Base-by-base conservation (phyloP, 2,797 vertebrate genomes). In the Enteromius paludinosus region DNA sequence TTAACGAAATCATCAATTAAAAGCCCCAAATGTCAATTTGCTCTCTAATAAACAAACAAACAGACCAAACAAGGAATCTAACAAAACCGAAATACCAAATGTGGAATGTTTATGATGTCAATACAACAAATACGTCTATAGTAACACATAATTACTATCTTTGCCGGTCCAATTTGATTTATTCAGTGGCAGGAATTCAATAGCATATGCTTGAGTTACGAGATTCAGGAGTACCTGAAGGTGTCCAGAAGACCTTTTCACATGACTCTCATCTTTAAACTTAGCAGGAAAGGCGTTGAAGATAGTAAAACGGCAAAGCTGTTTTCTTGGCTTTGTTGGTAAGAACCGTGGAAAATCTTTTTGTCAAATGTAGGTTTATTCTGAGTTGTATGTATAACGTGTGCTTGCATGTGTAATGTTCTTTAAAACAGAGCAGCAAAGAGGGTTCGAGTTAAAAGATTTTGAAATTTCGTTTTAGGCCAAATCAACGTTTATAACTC, bases 261-360 rank as follows among this genome's bases (percentile, higher is more conserved):
- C 75, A 78, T 65, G 75, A 78, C 75, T 64, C 47, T 73, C 35
- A 41, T 25, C 72, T 54, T 35, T 17, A 61, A 56, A 18, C 70
- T 73, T 41, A 25, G 52, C 33, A 18, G 23, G 30, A 74, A 74
- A 41, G 35, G 33, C n/a, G 8, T 41, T 75, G 33, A n/a, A 59
- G 33, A 56, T 35, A 41, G 33, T 15, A 7, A 3, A 41, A 4
- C 30, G 47, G 47, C 70, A 33, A 73, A 73, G 71, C 35, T 10
- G 41, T 20, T 66, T 66, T 38, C 18, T 66, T 38, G 18, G 33
- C 33, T 66, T 65, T 18, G 17, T 35, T 3, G 9, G 9, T 20
- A 38, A 41, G 20, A n/a, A 38, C 11, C 0, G 3, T 52, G 28
- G 33, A 33, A 4, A 56, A 74, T 59, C 11, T 1, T 33, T 6